Percentiles rank a stretch among this genome's conserved stretches.
These are phyloP conservation scores for Tuta absoluta DNA, from an alignment of 2,888 invertebrate species.

Conservation along the genomic window DNA sequence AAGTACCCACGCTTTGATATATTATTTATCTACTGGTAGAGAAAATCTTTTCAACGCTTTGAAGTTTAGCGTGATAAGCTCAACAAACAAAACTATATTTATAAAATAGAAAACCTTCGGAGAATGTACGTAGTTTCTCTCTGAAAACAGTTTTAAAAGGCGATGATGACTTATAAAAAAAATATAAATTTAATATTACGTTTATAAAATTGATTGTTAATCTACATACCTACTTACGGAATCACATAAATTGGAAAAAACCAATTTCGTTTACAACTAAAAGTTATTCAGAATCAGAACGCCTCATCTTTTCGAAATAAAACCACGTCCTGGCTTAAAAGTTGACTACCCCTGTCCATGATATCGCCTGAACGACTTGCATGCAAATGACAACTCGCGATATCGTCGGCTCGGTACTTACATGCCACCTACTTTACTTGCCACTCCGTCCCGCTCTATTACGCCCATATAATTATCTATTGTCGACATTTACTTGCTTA, in stretches of 20 bases:
- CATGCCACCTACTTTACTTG: neutral
- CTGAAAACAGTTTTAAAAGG: neutral
- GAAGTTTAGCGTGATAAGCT: neutral
- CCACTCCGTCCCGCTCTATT: neutral
- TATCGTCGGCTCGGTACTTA: conserved; percentile 34
- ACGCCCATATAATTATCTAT: neutral
- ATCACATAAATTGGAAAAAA: too few species aligned
- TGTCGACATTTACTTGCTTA: neutral
- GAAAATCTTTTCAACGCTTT: conserved; percentile 4
- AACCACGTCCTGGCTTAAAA: neutral
- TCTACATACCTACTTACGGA: too few species aligned
- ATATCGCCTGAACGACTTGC: conserved; percentile 63
- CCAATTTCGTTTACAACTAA: too few species aligned
- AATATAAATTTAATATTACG: neutral
- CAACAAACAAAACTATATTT: neutral
- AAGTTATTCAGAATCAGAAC: too few species aligned
- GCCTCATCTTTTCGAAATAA: neutral
- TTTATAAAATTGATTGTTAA: too few species aligned
- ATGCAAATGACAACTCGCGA: conserved; percentile 65
- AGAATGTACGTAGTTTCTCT: neutral
- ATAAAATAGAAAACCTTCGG: neutral
- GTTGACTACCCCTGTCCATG: conserved; percentile 34
- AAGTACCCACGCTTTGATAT: neutral
- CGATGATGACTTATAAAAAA: too few species aligned
- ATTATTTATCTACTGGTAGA: neutral